Conservation (phyloP, 2,888 invertebrate species). For the Xylocampa areola region DNA sequence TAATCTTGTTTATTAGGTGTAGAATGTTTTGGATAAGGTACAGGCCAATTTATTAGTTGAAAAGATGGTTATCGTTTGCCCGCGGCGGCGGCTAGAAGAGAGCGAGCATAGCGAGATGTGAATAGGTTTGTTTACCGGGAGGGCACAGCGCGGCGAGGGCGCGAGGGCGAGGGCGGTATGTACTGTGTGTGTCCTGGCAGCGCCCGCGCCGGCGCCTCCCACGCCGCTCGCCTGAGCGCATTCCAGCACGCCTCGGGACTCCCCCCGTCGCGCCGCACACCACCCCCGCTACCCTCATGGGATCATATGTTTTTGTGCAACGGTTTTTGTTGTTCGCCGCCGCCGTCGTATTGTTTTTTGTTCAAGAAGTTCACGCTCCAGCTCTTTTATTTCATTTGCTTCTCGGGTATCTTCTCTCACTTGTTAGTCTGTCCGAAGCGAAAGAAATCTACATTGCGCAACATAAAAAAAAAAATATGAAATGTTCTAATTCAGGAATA, state of each 20-base stretch:
- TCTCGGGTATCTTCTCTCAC: constrained; percentile 79
- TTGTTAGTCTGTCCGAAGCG: constrained; percentile 56
- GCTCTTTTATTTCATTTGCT: constrained; percentile 85
- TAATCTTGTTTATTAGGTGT: constrained; percentile 46
- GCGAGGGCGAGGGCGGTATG: constrained; percentile 68
- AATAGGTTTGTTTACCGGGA: constrained; percentile 85
- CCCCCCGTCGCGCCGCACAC: constrained; percentile 68
- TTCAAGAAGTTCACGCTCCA: constrained; percentile 85
- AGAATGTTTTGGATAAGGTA: constrained; percentile 40
- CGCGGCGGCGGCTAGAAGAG: constrained; percentile 57
- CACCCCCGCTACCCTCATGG: constrained; percentile 83
- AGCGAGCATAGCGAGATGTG: constrained; percentile 71
- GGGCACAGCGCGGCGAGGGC: constrained; percentile 69
- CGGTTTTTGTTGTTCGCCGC: constrained; percentile 90
- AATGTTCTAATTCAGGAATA: constrained; percentile 40
- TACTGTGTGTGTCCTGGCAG: constrained; percentile 76
- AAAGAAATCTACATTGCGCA: constrained; percentile 47
- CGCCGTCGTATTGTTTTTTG: constrained; percentile 85
- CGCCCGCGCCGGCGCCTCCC: constrained; percentile 82
- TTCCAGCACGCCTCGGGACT: constrained; percentile 88
- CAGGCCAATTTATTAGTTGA: constrained; percentile 56
- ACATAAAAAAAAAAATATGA: constrained; percentile 41
- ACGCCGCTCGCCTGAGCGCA: constrained; percentile 88
- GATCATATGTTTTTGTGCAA: constrained; percentile 90
- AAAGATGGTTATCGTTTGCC: constrained; percentile 58